phyloP scores from a whole-genome alignment of 2,888 invertebrate genomes.

The Leptothorax acervorum region DNA sequence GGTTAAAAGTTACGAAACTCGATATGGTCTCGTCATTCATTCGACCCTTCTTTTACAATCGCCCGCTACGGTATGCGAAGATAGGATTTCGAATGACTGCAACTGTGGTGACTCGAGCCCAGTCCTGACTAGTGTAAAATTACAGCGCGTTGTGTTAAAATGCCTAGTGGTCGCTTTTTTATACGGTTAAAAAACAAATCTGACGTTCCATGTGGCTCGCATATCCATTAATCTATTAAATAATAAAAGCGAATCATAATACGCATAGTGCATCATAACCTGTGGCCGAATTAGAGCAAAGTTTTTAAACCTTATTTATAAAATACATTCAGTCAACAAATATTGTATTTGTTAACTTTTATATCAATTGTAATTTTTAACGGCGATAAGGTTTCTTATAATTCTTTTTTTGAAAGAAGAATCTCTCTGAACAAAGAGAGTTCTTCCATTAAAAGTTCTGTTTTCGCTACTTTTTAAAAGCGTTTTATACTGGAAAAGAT shows the following conservation, averaged over 20 bases:
- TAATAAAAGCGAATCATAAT: not conserved
- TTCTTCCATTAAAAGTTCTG: not conserved
- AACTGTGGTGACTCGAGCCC: not conserved
- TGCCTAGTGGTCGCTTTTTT: not conserved
- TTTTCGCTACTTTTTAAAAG: not conserved
- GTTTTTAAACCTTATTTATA: not conserved
- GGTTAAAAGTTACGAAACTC: slow-evolving; percentile 35
- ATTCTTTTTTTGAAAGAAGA: not conserved
- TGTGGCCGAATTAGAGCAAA: not conserved
- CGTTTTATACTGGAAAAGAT: not conserved
- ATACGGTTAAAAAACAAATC: slow-evolving; percentile 45
- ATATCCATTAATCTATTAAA: slow-evolving; percentile 13
- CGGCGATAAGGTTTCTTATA: not conserved
- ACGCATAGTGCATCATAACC: not conserved
- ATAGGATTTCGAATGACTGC: slow-evolving; percentile 4
- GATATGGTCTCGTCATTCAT: not conserved
- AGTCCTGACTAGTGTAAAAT: slow-evolving; percentile 53
- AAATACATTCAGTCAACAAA: not conserved
- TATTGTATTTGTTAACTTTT: not conserved
- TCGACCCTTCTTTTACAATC: not conserved
- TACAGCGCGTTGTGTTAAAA: slow-evolving; percentile 52
- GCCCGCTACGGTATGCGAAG: not conserved
- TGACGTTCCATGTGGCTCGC: not conserved
- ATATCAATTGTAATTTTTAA: not conserved
- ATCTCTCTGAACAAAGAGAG: slow-evolving; percentile 1